Evolutionary conservation across 2,113 vertebrate genomes (phyloP), one percentile per base, ranked within the genome.

Genomic region (Propithecus coquereli): DNA sequence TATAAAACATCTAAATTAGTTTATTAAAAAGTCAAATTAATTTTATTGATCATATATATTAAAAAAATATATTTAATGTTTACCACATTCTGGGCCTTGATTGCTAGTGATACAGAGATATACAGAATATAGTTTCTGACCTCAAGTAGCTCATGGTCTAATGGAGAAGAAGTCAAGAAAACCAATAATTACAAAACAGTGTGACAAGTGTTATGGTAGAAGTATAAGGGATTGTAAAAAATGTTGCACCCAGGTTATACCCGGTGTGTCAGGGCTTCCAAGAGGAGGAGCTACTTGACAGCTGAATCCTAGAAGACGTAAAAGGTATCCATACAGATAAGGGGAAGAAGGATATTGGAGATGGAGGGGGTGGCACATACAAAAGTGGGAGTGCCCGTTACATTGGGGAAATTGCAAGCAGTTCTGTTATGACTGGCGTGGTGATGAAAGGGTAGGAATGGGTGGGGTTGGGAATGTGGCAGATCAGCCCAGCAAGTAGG

Each of bases 131-230:
- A 88, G 34, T 77, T 96, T 94, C 71, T 65, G 63, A 7, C 9
- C 63, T 81, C 66, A 89, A 0, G 76, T 79, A 86, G 30, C 20
- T 66, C 68, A 85, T 16, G 34, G 45, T 81, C 59, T 30, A 71
- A 10, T 59, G 73, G 82, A 66, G 22, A 91, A 83, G 73, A 94
- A 80, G 68, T 88, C 20, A 85, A 96, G 57, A 91, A 83, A 95
- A 65, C 3, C 3, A 65, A 34, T 45, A 54, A 70, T 70, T 71
- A 76, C 7, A 83, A 81, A 84, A 68, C n/a, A 30, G 11, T 30
- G 13, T 34, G 22, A 57, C 22, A 63, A 40, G 5, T 74, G 8
- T 71, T 81, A 86, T 40, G n/a, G 74, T 7, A 43, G 27, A 93
- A 25, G 22, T 23, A 59, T 18, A 54, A 79, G 4, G 45, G 43